Conservation (phyloP, 2,113 vertebrate genomes). For the Aspiorhynchus laticeps region DNA sequence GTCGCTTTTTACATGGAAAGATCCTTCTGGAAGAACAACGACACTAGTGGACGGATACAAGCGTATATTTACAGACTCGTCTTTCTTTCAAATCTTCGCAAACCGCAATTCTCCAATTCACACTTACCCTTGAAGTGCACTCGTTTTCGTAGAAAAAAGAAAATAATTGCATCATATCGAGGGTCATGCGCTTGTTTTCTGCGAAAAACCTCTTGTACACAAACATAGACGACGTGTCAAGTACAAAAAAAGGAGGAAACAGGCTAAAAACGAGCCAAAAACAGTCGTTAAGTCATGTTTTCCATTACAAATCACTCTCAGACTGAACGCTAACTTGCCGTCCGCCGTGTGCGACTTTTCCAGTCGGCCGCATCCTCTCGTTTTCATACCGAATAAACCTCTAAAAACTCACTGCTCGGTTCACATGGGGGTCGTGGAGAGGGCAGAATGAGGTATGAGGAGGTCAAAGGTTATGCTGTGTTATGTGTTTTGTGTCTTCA, state of each 20-base stretch:
- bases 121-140: neutral
- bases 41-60: neutral
- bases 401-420: neutral
- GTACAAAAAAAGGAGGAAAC: neutral
- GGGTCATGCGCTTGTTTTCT: constrained; percentile 53
- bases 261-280: neutral
- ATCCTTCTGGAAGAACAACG: neutral
- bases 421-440: neutral
- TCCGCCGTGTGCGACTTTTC: too few relatives aligned
- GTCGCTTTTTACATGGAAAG: neutral
- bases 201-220: neutral
- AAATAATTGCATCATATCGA: constrained; percentile 51
- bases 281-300: neutral
- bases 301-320: neutral
- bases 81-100: too few relatives aligned
- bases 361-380: too few relatives aligned
- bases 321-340: neutral
- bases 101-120: neutral
- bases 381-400: neutral
- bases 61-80: neutral
- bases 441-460: constrained; percentile 9
- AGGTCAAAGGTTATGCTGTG: constrained; percentile 28
- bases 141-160: neutral
- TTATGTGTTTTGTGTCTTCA: too few relatives aligned
- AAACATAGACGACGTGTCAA: neutral